These are phyloP conservation scores for Microcebus jonahi DNA, from an alignment of 2,113 vertebrate genomes.

Conservation along the genomic window DNA sequence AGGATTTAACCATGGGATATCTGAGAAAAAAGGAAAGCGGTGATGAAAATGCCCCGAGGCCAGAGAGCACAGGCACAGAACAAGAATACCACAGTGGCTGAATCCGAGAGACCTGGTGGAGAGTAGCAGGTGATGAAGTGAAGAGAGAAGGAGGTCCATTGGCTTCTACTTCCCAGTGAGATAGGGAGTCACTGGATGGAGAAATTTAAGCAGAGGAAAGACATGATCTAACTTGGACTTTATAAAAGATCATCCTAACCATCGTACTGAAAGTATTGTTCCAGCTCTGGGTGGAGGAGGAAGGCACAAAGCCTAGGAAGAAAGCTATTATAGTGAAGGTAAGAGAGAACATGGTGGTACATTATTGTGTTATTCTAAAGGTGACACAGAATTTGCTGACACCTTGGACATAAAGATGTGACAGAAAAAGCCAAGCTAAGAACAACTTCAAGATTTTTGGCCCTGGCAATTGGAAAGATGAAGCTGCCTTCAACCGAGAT, in stretches of 20 bases:
- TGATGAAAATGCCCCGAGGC: background rate
- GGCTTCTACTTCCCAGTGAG: background rate
- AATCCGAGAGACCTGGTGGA: background rate
- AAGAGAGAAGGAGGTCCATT: background rate
- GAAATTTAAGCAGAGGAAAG: background rate
- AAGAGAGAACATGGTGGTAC: no score
- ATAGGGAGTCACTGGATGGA: background rate
- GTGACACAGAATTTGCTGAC: background rate
- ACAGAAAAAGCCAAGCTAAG: background rate
- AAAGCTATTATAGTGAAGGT: background rate
- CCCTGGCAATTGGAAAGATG: background rate
- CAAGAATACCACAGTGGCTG: background rate
- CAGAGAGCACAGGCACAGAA: no score
- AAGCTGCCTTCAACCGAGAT: background rate
- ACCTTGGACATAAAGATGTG: background rate
- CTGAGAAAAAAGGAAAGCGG: background rate
- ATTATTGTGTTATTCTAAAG: background rate
- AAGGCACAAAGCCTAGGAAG: background rate
- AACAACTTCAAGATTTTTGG: background rate
- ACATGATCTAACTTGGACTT: background rate
- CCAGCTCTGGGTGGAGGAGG: no score
- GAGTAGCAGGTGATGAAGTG: background rate
- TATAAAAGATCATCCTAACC: background rate
- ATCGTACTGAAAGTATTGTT: background rate
- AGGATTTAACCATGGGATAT: background rate